Base-by-base conservation (phyloP, 1,140 invertebrate genomes). In the Zaprionus camerounensis region DNA sequence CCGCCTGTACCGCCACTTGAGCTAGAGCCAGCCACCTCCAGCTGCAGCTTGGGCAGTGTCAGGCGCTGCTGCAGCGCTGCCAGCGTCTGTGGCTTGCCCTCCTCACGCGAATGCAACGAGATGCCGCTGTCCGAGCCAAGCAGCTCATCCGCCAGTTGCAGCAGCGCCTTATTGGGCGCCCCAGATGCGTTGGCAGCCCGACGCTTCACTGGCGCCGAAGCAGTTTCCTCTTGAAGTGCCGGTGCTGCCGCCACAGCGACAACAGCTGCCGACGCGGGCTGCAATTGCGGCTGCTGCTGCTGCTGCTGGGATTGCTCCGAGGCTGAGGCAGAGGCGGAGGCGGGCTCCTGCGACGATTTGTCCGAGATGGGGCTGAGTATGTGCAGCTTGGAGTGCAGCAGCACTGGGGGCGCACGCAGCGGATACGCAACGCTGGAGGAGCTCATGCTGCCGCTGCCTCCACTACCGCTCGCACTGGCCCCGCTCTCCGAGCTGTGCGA, bases 311-410 rank as follows among this genome's bases (percentile, higher is more conserved):
- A 78, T 71, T 95, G 95, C 80, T 96, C 96, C 74, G 96, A 96
- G 12, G 96, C 96, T n/a, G 64, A 66, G 17, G 1, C 95, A 95
- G 17, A 66, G 82, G 97, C 96, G 1, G 96, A 96, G 15, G 95
- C 95, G 13, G 96, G 96, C 84, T 98, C 97, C 87, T 97, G 96
- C 2, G 96, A 97, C n/a, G 97, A 97, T 91, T 97, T 97, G 92
- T 98, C 97, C 28, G 97, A 97, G 81, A 98, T 98, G 6, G 97
- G 97, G 65, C 97, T 97, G 15, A 98, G 94, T 80, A 97, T 97
- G 90, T 97, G 96, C 73, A 97, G 92, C 88, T 97, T 97, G 11
- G 95, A 94, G 87, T 96, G 95, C 72, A 95, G 94, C 17, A 94
- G 94, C 22, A 94, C 92, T 80, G 95, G 96, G 81, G 95, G 96